These are phyloP conservation scores for Sclerodermus sp. DNA, from an alignment of 2,888 invertebrate species.

Conservation along the genomic window DNA sequence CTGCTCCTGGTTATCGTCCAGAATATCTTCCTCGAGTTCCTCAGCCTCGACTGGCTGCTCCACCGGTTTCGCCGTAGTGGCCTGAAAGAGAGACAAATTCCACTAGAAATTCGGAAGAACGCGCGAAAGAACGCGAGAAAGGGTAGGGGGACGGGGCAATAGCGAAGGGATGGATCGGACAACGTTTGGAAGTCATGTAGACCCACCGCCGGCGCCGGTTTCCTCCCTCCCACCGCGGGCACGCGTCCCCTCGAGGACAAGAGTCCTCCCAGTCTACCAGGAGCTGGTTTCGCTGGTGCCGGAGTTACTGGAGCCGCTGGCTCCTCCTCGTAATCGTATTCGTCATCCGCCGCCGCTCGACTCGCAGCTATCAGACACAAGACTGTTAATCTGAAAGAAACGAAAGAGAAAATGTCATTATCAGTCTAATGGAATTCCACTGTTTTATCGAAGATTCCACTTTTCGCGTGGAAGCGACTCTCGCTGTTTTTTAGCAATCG, in stretches of 20 bases:
- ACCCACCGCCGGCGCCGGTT: constrained; percentile 32
- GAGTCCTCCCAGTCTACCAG: constrained; percentile 36
- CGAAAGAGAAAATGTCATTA: neutral
- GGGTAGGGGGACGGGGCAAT: too few species aligned
- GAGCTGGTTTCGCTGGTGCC: constrained; percentile 35
- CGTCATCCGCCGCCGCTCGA: constrained; percentile 42
- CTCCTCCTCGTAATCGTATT: constrained; percentile 48
- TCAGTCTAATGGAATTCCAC: too few species aligned
- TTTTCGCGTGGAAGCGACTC: too few species aligned
- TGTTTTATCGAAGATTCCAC: too few species aligned
- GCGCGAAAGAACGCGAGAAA: too few species aligned
- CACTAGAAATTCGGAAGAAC: neutral
- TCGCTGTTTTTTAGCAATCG: too few species aligned
- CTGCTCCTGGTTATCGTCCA: constrained; percentile 63
- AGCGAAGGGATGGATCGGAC: too few species aligned
- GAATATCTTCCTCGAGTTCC: constrained; percentile 59
- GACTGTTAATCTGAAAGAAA: constrained; percentile 33
- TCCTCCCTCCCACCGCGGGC: constrained; percentile 27
- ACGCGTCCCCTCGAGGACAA: constrained; percentile 38
- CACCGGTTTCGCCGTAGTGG: constrained; percentile 43
- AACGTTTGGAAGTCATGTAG: constrained; percentile 2
- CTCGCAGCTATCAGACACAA: constrained; percentile 38
- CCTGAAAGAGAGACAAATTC: constrained; percentile 13
- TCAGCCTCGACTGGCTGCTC: constrained; percentile 47
- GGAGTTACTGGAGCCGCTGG: constrained; percentile 38